Evolutionary conservation across 2,888 invertebrate genomes (phyloP).

Genomic region (Adelphocoris suturalis): DNA sequence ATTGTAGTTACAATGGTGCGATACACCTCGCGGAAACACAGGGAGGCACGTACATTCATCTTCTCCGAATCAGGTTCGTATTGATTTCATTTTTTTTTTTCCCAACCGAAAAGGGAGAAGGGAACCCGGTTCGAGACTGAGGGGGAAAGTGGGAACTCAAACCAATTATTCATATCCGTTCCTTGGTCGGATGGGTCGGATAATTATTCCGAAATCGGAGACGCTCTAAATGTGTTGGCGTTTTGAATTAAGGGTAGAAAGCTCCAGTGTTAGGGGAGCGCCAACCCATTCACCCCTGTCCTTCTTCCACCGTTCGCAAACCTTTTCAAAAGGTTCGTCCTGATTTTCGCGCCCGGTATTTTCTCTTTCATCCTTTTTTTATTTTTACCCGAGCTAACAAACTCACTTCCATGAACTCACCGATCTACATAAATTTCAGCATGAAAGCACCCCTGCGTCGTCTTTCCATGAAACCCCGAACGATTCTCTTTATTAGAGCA

Average conservation of each 20-base stretch:
- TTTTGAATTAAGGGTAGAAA: slow-evolving; percentile 13
- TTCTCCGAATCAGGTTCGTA: slow-evolving; percentile 12
- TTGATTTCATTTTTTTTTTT: slow-evolving; percentile 36
- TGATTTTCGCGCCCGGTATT: slow-evolving; percentile 23
- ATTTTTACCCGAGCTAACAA: background rate
- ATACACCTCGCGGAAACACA: background rate
- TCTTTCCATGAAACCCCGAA: background rate
- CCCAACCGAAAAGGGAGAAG: background rate
- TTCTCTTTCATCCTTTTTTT: background rate
- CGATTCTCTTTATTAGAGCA: background rate
- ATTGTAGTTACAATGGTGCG: too few species aligned
- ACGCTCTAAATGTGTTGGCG: slow-evolving; percentile 40
- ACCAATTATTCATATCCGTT: slow-evolving; percentile 50
- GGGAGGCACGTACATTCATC: background rate
- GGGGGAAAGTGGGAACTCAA: slow-evolving; percentile 3
- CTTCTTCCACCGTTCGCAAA: background rate
- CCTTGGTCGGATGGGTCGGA: slow-evolving; percentile 9
- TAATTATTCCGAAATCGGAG: slow-evolving; percentile 48
- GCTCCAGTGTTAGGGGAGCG: background rate
- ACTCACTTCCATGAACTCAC: background rate
- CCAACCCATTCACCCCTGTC: background rate
- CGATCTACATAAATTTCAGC: background rate
- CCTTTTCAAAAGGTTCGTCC: slow-evolving; percentile 19
- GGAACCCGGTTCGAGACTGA: background rate
- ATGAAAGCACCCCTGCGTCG: background rate